phyloP scores from a whole-genome alignment of 1,140 invertebrate genomes.

The Tetramorium simillimum region DNA sequence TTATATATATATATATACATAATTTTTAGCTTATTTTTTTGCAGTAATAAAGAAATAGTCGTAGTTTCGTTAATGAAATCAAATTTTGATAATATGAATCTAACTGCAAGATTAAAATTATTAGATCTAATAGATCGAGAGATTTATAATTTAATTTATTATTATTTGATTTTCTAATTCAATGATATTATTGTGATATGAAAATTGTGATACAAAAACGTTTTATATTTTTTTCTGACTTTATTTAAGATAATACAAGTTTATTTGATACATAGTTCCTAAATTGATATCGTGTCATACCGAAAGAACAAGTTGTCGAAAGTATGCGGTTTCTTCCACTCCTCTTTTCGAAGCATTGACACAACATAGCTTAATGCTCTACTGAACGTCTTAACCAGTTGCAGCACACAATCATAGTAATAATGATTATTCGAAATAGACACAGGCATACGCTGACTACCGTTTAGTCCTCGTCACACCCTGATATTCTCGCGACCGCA shows the following conservation, averaged over 20 bases:
- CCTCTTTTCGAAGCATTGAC: not conserved
- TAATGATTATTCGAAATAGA: slow-evolving; percentile 66
- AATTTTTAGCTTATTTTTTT: not conserved
- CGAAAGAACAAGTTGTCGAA: slow-evolving; percentile 15
- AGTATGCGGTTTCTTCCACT: slow-evolving; percentile 21
- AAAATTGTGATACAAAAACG: not conserved
- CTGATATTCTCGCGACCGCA: slow-evolving; percentile 66
- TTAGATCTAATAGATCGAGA: not conserved
- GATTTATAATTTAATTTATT: not conserved
- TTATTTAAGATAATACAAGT: not conserved
- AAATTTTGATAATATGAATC: not conserved
- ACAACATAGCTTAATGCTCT: slow-evolving; percentile 54
- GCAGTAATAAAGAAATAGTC: not conserved
- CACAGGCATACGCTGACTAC: slow-evolving; percentile 35
- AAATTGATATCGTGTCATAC: not conserved
- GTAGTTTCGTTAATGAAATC: not conserved
- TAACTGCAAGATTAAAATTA: not conserved
- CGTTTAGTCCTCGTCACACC: slow-evolving; percentile 59
- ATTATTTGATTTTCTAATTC: not conserved
- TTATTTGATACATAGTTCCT: not conserved
- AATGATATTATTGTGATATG: not conserved
- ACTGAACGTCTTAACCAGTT: slow-evolving; percentile 63
- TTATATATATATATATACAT: not conserved
- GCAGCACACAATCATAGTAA: slow-evolving; percentile 42
- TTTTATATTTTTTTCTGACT: not conserved